A percentile compares a stretch with the other conserved stretches of the same genome.
phyloP scores from a whole-genome alignment of 2,888 invertebrate species.

The Drosophila yooni region DNA sequence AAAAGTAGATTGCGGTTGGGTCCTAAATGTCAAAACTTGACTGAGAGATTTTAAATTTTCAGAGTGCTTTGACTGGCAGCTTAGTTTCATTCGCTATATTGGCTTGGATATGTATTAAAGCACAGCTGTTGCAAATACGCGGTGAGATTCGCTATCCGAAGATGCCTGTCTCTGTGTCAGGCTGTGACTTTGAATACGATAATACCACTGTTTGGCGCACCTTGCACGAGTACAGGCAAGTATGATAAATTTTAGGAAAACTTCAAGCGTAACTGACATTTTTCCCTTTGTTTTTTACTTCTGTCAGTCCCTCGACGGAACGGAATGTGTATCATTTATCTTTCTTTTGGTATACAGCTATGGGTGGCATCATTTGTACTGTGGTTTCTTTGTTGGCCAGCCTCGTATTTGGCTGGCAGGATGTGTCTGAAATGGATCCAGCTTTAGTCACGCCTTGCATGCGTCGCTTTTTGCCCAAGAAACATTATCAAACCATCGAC shows the following conservation, averaged over 20 bases:
- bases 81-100: slow-evolving; percentile 87
- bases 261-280: not conserved
- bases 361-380: slow-evolving; percentile 88
- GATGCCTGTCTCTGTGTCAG: slow-evolving; percentile 86
- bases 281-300: not conserved
- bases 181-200: slow-evolving; percentile 84
- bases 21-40: not conserved
- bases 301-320: slow-evolving; percentile 70
- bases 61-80: slow-evolving; percentile 91
- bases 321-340: slow-evolving; percentile 87
- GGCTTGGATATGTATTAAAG: slow-evolving; percentile 89
- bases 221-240: slow-evolving; percentile 73
- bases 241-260: not conserved
- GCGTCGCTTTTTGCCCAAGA: slow-evolving; percentile 85
- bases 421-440: slow-evolving; percentile 87
- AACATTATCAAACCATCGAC: slow-evolving; percentile 54
- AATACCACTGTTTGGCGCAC: slow-evolving; percentile 71
- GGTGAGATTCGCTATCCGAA: slow-evolving; percentile 87
- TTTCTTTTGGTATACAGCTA: slow-evolving; percentile 90
- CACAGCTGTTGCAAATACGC: slow-evolving; percentile 89
- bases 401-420: slow-evolving; percentile 86
- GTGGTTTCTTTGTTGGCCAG: slow-evolving; percentile 87
- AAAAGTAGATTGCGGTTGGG: slow-evolving; percentile 84
- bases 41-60: not conserved
- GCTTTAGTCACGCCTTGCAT: slow-evolving; percentile 88